Conservation (phyloP, 2,113 vertebrate genomes). For the Hylia prasina region DNA sequence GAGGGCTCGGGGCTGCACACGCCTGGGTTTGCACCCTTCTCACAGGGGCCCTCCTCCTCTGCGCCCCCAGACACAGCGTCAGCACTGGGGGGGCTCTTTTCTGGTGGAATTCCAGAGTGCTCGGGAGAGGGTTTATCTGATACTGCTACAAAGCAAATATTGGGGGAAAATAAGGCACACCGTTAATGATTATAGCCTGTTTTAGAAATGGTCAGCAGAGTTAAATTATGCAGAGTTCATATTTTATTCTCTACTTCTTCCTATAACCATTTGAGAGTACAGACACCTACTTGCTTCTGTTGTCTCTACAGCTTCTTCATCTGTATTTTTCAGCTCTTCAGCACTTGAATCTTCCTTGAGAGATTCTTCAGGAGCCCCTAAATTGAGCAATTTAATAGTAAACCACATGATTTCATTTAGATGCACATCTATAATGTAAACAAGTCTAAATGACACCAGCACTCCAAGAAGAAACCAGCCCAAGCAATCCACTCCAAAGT, state of each 20-base stretch:
- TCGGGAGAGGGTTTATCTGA: conserved; percentile 7
- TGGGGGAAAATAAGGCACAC: neutral
- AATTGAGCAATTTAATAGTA: conserved; percentile 9
- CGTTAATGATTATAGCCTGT: neutral
- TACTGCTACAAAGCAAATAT: conserved; percentile 18
- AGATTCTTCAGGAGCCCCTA: conserved; percentile 55
- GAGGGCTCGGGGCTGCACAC: too few species aligned
- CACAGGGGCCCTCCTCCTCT: conserved; percentile 52
- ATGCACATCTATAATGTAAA: neutral
- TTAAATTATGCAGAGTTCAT: neutral
- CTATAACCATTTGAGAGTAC: neutral
- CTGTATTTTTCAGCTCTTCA: conserved; percentile 26
- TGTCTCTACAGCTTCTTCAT: conserved; percentile 8
- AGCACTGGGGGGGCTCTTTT: neutral
- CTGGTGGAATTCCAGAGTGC: conserved; percentile 20
- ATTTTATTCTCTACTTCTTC: neutral
- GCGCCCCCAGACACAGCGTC: neutral
- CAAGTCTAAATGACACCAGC: neutral
- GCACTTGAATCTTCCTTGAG: neutral
- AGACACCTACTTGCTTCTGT: conserved; percentile 41
- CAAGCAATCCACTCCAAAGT: neutral
- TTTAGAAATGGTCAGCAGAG: neutral
- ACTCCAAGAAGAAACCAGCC: neutral
- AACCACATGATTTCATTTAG: neutral
- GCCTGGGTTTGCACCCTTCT: neutral